Evolutionary conservation across 2,797 vertebrate species (phyloP), one percentile per base, ranked within the genome.

Genomic region (Leptoclinus maculatus): DNA sequence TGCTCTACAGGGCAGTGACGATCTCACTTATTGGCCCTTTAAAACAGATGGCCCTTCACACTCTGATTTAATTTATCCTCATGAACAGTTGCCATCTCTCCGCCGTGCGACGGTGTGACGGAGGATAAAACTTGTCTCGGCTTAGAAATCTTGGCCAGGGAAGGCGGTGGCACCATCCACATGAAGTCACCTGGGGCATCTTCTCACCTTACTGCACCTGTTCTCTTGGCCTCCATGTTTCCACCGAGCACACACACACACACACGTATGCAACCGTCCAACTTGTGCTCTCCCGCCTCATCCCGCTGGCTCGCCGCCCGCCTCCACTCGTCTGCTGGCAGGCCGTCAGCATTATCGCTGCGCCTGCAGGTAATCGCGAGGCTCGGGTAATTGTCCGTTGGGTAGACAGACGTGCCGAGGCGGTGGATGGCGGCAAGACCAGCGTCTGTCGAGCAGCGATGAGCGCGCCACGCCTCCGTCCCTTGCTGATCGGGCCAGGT

Each of bases 311-410:
- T 56, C 7, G 0, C 41, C 2, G 78, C 85, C 23, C 87, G 82
- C 76, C 29, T 73, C 76, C 71, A 43, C 76, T 85, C 62, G 5
- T 89, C 83, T 92, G 66, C 68, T 87, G 85, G 82, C 86, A 70
- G 77, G 78, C 70, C 19, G 27, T 86, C 85, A 75, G 82, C 79
- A 87, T 84, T 89, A 89, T 88, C 66, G 66, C 89, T 79, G 84
- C 38, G 79, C 88, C 87, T 84, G 88, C 88, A 85, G 87, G 92
- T 93, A 91, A 93, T 91, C 87, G 86, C 63, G 21, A 84, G 72
- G 84, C 87, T 90, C 74, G 82, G 88, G 90, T 93, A 93, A 93
- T 92, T 90, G 90, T 91, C 89, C 80, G 53, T 78, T 79, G 88
- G 84, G 74, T 67, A 84, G 79, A 80, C 71, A 82, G 73, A 80